Conservation (phyloP, 37 sponge, comb jelly and placozoan genomes). For the Beroe forskalii region DNA sequence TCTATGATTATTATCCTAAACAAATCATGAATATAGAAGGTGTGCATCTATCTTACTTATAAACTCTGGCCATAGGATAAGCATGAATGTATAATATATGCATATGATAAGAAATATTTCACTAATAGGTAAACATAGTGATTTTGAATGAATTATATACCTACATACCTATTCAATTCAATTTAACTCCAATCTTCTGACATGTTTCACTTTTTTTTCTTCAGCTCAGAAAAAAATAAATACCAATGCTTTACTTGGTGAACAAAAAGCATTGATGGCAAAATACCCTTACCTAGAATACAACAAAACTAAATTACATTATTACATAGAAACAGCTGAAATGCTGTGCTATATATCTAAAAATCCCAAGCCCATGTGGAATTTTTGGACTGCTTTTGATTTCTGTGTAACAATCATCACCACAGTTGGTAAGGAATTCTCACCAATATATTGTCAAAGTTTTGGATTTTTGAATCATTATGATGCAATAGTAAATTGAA, state of each 20-base stretch:
- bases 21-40: too few relatives aligned
- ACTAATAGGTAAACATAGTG: too few relatives aligned
- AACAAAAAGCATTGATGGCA: neutral
- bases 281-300: constrained; percentile 8
- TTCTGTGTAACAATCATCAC: constrained; percentile 56
- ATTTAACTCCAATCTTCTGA: too few relatives aligned
- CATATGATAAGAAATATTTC: too few relatives aligned
- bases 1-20: too few relatives aligned
- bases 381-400: constrained; percentile 45
- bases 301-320: neutral
- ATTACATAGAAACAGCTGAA: neutral
- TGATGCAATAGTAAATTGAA: too few relatives aligned
- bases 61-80: too few relatives aligned
- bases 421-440: constrained; percentile 24
- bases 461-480: neutral
- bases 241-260: neutral
- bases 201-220: neutral
- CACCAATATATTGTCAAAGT: too few relatives aligned
- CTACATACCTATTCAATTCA: too few relatives aligned
- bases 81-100: too few relatives aligned
- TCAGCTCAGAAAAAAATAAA: neutral
- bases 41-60: too few relatives aligned
- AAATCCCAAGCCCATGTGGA: neutral
- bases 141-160: too few relatives aligned
- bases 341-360: constrained; percentile 9